Conservation (phyloP, 2,113 vertebrate species). For the Melanocharis versteri region DNA sequence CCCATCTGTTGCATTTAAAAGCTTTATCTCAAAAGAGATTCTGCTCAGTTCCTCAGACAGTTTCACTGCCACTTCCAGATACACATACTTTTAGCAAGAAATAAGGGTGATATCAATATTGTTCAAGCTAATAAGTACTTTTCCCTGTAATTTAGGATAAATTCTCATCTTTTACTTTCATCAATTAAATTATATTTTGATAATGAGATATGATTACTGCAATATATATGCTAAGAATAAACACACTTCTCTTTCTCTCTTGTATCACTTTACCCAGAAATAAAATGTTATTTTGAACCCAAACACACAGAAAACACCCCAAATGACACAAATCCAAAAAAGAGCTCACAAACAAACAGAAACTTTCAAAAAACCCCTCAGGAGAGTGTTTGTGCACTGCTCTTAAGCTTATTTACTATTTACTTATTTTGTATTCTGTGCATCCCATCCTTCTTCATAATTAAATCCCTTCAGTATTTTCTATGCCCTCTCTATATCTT, state of each 20-base stretch:
- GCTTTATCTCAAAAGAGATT: background rate
- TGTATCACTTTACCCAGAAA: background rate
- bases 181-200: background rate
- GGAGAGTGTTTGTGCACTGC: background rate
- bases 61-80: background rate
- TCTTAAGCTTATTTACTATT: background rate
- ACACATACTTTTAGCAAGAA: background rate
- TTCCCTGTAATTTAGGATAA: background rate
- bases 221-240: background rate
- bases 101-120: background rate
- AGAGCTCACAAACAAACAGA: fast-evolving
- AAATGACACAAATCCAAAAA: background rate
- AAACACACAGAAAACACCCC: background rate
- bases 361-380: background rate
- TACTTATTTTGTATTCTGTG: background rate
- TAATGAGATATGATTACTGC: background rate
- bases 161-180: background rate
- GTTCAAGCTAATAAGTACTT: background rate
- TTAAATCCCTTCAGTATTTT: background rate
- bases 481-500: background rate
- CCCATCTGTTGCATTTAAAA: background rate
- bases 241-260: background rate
- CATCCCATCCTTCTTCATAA: background rate
- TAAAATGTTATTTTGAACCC: background rate
- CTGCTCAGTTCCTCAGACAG: background rate